Evolutionary conservation across 1,140 invertebrate species (phyloP), one percentile per base, ranked within the genome.

Genomic region (Drosophila trapezifrons): DNA sequence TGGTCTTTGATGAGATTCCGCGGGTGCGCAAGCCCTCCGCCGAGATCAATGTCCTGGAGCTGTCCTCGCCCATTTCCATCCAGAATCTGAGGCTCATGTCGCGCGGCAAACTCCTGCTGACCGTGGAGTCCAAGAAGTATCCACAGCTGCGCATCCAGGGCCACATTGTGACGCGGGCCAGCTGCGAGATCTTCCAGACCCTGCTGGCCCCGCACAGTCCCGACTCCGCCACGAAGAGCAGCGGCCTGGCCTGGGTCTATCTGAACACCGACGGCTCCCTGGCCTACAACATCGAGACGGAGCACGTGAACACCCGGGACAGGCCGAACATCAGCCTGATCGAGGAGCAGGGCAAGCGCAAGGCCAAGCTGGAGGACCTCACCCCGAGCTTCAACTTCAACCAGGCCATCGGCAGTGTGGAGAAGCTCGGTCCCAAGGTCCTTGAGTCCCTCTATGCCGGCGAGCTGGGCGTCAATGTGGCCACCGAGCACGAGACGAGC

Each of bases 111-210:
- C 90, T 97, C 1, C 84, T 94, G 3, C 91, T 97, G 2, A 94
- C 93, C 0, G 92, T 97, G 2, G 94, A 95, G 81, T 95, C 95
- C 0, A 93, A 94, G 38, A 94, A 94, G 9, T 93, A 95, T 56
- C 94, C 94, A 0, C 93, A 95, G 9, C 82, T 96, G 12, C 93
- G 93, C 51, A 92, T 97, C 9, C 93, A 93, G 15, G 96, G 96
- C 0, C 92, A 92, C 13, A 94, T 97, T 6, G 93, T 95, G 7
- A 95, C 96, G 10, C 94, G 95, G 58, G 94, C 95, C 2, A 95
- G 95, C 8, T 97, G 97, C 83, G 96, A 98, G 91, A 93, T 97
- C 43, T 97, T 96, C 90, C 96, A 97, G 75, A 94, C 95, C 0
- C 91, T 95, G 0, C 84, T 96, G 9, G 92, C 46, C 67, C 94